Conservation (phyloP, 2,797 vertebrate genomes). For the Lophius americanus region DNA sequence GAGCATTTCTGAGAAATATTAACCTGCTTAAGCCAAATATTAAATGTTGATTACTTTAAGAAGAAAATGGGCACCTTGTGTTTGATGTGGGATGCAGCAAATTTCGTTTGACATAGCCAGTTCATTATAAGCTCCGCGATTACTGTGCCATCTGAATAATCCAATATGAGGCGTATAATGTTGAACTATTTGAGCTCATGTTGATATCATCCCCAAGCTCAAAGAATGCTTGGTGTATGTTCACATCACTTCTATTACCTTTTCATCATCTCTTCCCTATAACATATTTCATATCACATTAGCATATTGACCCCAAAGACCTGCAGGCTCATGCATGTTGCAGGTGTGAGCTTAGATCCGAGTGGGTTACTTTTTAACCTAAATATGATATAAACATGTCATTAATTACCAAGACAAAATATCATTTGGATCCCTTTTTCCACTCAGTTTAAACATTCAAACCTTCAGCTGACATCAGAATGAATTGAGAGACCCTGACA, state of each 20-base stretch:
- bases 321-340: too few relatives aligned
- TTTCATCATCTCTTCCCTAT: too few relatives aligned
- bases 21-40: neutral
- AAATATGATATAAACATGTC: neutral
- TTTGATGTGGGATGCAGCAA: neutral
- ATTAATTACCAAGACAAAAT: constrained; percentile 7
- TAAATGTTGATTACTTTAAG: neutral
- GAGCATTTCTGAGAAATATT: neutral
- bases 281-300: too few relatives aligned
- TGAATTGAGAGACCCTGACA: constrained; percentile 43
- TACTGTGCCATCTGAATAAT: neutral
- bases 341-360: too few relatives aligned
- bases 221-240: too few relatives aligned
- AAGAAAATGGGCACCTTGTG: neutral
- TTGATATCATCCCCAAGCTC: neutral
- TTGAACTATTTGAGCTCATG: constrained; percentile 1
- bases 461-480: constrained; percentile 36
- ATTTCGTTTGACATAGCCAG: neutral
- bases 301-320: too few relatives aligned
- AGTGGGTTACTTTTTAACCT: too few relatives aligned
- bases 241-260: too few relatives aligned
- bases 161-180: neutral
- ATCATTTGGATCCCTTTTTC: constrained; percentile 21
- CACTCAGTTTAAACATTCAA: constrained; percentile 18
- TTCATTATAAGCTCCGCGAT: neutral